Evolutionary conservation across 2,113 vertebrate species (phyloP).

Genomic region (Bubalus kerabau): DNA sequence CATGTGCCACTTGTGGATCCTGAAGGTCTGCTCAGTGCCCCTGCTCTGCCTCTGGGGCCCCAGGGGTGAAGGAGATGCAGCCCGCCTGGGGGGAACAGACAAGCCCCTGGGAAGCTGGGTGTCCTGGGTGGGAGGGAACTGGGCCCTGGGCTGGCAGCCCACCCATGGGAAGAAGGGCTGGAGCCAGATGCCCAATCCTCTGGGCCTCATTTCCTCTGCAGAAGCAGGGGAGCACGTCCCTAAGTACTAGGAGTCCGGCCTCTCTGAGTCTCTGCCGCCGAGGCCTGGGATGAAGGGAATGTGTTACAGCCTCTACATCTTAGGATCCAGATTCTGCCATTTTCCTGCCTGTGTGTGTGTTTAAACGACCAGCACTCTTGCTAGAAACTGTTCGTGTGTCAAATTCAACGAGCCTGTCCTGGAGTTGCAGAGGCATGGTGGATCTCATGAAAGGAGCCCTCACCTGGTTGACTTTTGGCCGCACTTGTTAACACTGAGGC

Average conservation of each 20-base stretch:
- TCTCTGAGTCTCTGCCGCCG: background rate
- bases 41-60: background rate
- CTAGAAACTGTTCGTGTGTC: background rate
- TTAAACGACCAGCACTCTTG: background rate
- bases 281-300: accelerated
- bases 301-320: accelerated
- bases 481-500: accelerated
- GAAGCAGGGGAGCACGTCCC: background rate
- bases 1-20: accelerated
- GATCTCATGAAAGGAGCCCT: accelerated
- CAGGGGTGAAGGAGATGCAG: too few relatives aligned
- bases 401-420: background rate
- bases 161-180: background rate
- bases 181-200: background rate
- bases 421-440: background rate
- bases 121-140: background rate
- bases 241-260: accelerated
- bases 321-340: accelerated
- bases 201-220: background rate
- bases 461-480: accelerated
- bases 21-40: background rate
- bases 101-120: background rate
- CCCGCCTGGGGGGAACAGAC: background rate
- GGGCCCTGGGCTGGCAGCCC: too few relatives aligned
- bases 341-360: background rate